These are phyloP conservation scores for Drosophila kokeensis DNA, from an alignment of 2,888 invertebrate species.

Conservation along the genomic window DNA sequence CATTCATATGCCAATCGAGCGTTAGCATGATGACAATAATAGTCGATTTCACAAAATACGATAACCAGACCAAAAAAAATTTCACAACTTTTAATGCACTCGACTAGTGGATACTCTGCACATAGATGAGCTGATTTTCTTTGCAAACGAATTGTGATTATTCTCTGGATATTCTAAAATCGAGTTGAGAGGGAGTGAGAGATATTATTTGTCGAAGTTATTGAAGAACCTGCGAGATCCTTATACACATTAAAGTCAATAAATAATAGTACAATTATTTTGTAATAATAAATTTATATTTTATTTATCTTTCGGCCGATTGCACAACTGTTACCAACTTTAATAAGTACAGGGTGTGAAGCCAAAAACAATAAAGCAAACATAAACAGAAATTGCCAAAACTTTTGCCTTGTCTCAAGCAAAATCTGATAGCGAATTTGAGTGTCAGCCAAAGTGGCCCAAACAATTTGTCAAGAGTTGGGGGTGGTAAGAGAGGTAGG, in stretches of 20 bases:
- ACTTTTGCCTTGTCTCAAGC: conserved; percentile 53
- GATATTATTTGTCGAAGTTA: background rate
- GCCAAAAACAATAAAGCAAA: conserved; percentile 17
- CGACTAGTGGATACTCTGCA: conserved; percentile 30
- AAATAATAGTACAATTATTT: background rate
- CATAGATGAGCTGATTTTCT: background rate
- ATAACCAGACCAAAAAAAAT: conserved; percentile 31
- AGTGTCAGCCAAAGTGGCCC: conserved; percentile 75
- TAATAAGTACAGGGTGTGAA: conserved; percentile 19
- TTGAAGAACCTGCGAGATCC: background rate
- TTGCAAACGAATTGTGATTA: background rate
- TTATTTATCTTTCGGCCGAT: background rate
- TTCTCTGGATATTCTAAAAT: background rate
- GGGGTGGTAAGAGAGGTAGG: background rate
- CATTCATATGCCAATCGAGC: conserved; percentile 64
- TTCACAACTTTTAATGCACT: background rate
- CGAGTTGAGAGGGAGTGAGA: background rate
- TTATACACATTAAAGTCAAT: background rate
- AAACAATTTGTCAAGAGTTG: conserved; percentile 60
- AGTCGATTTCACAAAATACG: conserved; percentile 80
- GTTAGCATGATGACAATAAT: conserved; percentile 79
- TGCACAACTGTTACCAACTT: background rate
- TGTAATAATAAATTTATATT: background rate
- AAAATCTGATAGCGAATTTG: conserved; percentile 76
- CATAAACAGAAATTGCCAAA: conserved; percentile 35